Conservation (phyloP, 2,888 invertebrate genomes). For the Ectobius pallidus region DNA sequence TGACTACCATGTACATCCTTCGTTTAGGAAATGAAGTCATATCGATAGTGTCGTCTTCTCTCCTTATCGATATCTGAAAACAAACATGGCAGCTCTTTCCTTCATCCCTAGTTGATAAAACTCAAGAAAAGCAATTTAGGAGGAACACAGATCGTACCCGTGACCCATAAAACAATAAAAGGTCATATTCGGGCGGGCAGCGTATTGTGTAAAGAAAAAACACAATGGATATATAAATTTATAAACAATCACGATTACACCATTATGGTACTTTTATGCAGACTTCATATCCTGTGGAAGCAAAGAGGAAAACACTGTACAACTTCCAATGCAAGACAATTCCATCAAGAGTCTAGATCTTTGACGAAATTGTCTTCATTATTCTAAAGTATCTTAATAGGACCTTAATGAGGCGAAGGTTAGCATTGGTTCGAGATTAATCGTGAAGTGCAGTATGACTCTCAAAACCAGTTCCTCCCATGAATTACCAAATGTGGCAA, state of each 20-base stretch:
- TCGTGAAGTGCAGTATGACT: too few species aligned
- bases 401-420: too few species aligned
- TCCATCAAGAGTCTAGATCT: not conserved
- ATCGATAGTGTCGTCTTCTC: too few species aligned
- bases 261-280: conserved; percentile 10
- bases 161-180: conserved; percentile 41
- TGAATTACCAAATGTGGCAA: too few species aligned
- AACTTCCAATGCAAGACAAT: not conserved
- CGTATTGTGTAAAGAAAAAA: conserved; percentile 22
- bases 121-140: not conserved
- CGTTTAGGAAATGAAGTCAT: too few species aligned
- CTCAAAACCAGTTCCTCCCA: too few species aligned
- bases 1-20: too few species aligned
- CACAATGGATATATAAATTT: conserved; percentile 39
- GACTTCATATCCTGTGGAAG: not conserved
- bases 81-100: too few species aligned
- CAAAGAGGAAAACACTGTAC: not conserved
- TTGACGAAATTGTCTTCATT: conserved; percentile 2
- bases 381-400: not conserved
- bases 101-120: too few species aligned
- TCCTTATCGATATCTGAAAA: too few species aligned
- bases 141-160: conserved; percentile 9
- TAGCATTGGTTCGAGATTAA: too few species aligned
- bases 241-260: conserved; percentile 38
- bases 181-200: conserved; percentile 31